Evolutionary conservation across 2,888 invertebrate genomes (phyloP), one percentile per base, ranked within the genome.

Genomic region (Orthonevra nobilis): DNA sequence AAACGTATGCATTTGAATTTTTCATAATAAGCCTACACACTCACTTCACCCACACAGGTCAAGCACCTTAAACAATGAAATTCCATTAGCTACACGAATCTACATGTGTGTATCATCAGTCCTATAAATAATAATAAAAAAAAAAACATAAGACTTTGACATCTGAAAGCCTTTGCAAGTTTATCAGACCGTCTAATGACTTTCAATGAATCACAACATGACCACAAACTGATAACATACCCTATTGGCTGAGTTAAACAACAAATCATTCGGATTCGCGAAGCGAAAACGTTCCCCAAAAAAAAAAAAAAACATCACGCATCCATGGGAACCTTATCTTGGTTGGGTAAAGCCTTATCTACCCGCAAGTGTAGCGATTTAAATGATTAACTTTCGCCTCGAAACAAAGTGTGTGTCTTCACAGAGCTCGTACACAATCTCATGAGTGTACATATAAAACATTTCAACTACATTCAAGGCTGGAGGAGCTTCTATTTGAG

Each of bases 341-440:
- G 26, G 46, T 12, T 9, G 48, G 61, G 23, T 48, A 34, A 12
- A 44, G 42, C 20, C 66, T 66, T 72, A 66, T 66, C 72, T 54
- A 50, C 14, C 12, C 48, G 34, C 44, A 34, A 61, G 32, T 36
- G 15, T 60, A 40, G 34, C 64, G 77, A 77, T 77, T 64, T 64
- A 72, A 42, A 10, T 54, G 44, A 72, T 52, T 70, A 64, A 72
- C 77, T 72, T 73, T 79, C 66, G 66, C 73, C 66, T 17, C 30
- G 32, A 66, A 66, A 48, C 36, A 34, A 23, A 19, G 66, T 32
- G 44, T 30, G 44, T 70, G 42, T n/a, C n/a, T 40, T 61, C 48
- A 6, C 36, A 56, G 15, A 26, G 40, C 26, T 48, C 38, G 44
- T 32, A 54, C 69, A 54, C 60, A 54, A 44, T 44, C 61, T 15